Evolutionary conservation across 2,888 invertebrate species (phyloP).

Genomic region (Tineola bisselliella): DNA sequence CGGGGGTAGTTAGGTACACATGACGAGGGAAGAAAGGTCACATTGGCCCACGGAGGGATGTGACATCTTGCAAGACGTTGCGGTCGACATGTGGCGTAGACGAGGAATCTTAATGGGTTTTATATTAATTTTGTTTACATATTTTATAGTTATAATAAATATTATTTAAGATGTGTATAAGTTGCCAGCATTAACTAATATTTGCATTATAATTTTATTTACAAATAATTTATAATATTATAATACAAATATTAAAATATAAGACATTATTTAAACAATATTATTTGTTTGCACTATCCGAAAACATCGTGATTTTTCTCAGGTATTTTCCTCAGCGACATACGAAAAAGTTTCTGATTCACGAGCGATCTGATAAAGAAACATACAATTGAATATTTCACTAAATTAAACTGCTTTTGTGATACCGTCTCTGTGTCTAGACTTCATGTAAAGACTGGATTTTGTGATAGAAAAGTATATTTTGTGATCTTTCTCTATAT

Average conservation of each 20-base stretch:
- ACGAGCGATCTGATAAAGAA: conserved; percentile 31
- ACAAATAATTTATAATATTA: too few species aligned
- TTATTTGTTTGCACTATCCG: not conserved
- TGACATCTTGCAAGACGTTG: conserved; percentile 13
- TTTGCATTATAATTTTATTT: too few species aligned
- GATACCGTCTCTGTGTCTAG: not conserved
- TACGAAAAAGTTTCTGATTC: conserved; percentile 32
- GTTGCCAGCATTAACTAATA: too few species aligned
- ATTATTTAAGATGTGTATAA: too few species aligned
- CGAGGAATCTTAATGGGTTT: conserved; percentile 33
- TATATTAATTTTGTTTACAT: not conserved
- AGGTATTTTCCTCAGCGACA: conserved; percentile 30
- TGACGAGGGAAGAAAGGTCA: conserved; percentile 9
- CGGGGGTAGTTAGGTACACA: conserved; percentile 26
- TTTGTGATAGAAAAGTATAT: not conserved
- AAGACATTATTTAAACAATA: too few species aligned
- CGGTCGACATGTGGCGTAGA: conserved; percentile 3
- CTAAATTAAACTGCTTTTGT: conserved; percentile 13
- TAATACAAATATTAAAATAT: too few species aligned
- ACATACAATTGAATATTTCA: conserved; percentile 25
- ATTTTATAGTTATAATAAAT: not conserved
- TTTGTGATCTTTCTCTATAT: too few species aligned
- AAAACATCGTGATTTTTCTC: conserved; percentile 17
- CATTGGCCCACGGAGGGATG: conserved; percentile 6
- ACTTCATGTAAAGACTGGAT: not conserved